Percentiles rank a stretch among this genome's conserved stretches.
Conservation (phyloP, 2,888 invertebrate genomes). For the Ornithoptera priamus region DNA sequence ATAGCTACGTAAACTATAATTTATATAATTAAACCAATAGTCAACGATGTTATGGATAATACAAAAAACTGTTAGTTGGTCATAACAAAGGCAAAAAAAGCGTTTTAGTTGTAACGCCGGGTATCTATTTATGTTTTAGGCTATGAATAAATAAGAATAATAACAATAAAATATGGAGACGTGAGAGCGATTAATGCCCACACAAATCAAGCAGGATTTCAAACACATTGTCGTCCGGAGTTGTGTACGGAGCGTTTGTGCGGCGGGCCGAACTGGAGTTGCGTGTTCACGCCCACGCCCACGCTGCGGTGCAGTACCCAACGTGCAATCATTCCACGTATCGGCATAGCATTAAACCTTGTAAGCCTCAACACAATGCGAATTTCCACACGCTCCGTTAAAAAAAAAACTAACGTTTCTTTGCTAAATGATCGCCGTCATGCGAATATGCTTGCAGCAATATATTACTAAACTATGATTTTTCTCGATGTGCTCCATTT, state of each 20-base stretch:
- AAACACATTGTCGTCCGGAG: constrained; percentile 63
- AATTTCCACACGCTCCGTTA: constrained; percentile 61
- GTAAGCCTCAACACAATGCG: constrained; percentile 58
- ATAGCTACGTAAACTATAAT: too few relatives aligned
- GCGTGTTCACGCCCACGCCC: constrained; percentile 76
- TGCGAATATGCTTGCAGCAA: constrained; percentile 60
- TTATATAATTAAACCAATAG: too few relatives aligned
- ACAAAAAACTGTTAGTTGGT: too few relatives aligned
- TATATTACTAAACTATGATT: constrained; percentile 27
- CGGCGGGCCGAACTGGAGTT: constrained; percentile 59
- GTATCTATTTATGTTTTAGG: neutral
- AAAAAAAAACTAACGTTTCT: constrained; percentile 50
- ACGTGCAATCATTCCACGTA: constrained; percentile 68
- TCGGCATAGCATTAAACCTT: constrained; percentile 71
- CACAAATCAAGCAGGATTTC: constrained; percentile 74
- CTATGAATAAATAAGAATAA: neutral
- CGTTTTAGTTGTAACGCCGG: too few relatives aligned
- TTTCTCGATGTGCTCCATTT: constrained; percentile 19
- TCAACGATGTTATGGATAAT: too few relatives aligned
- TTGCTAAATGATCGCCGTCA: constrained; percentile 57
- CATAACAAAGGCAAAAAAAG: too few relatives aligned
- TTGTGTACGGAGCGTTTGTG: constrained; percentile 68
- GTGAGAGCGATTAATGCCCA: constrained; percentile 58
- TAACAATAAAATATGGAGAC: neutral
- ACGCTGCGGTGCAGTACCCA: constrained; percentile 50